Conservation (phyloP, 2,797 vertebrate genomes). For the Adelosebastes latens region DNA sequence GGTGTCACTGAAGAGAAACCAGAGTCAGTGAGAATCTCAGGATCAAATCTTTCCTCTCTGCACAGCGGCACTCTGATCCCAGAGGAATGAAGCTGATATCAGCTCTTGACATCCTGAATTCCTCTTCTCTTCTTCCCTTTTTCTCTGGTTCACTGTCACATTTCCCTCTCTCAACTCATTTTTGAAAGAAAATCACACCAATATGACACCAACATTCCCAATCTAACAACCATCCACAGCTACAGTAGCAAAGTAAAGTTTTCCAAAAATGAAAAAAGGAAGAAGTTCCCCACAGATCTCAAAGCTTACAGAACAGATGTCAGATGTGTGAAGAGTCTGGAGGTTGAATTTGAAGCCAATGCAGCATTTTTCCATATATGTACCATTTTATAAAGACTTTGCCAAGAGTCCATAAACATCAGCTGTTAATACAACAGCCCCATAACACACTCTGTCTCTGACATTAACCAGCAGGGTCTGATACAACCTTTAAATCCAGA, state of each 20-base stretch:
- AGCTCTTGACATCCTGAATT: neutral
- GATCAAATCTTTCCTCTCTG: neutral
- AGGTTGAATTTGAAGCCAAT: neutral
- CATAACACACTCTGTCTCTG: neutral
- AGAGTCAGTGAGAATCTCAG: neutral
- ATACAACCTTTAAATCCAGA: neutral
- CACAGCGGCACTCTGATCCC: neutral
- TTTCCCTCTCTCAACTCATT: neutral
- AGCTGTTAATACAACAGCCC: neutral
- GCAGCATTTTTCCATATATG: neutral
- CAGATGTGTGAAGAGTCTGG: too few species aligned
- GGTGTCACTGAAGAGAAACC: neutral
- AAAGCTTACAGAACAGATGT: too few species aligned
- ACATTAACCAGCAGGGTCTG: neutral
- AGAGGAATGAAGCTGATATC: neutral
- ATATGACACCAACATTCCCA: neutral
- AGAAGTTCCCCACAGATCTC: accelerated
- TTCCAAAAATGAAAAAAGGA: neutral
- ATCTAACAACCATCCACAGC: neutral
- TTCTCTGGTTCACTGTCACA: neutral
- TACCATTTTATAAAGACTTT: neutral
- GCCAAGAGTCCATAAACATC: neutral
- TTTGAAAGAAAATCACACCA: too few species aligned
- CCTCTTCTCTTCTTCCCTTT: neutral
- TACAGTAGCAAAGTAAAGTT: neutral